Conservation (phyloP, 2,888 invertebrate genomes). For the Coecobrya sp. region DNA sequence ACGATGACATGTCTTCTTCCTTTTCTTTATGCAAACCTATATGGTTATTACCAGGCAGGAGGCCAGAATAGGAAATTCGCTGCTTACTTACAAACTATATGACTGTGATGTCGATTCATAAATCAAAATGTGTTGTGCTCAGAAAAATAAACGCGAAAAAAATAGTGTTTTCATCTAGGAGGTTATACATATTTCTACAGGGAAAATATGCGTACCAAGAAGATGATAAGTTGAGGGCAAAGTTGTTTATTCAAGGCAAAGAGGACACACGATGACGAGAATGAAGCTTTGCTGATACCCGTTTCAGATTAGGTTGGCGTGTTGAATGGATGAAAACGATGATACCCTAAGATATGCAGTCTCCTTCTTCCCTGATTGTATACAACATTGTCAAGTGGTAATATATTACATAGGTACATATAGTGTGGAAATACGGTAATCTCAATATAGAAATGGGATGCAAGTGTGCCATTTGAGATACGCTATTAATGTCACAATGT, state of each 20-base stretch:
- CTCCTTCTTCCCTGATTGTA: neutral
- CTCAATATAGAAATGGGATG: constrained; percentile 24
- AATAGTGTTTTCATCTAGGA: neutral
- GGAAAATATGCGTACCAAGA: neutral
- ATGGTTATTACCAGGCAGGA: neutral
- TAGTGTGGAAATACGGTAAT: neutral
- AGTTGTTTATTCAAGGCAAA: constrained; percentile 45
- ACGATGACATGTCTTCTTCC: neutral
- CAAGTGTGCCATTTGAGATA: constrained; percentile 35
- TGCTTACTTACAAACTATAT: neutral
- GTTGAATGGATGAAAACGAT: constrained; percentile 25
- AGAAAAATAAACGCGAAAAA: constrained; percentile 13
- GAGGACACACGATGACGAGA: neutral
- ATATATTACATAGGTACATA: neutral
- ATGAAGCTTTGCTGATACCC: neutral
- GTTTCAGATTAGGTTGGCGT: neutral
- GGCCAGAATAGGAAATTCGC: neutral
- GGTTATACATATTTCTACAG: neutral
- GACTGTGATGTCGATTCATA: neutral
- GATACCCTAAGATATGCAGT: constrained; percentile 11
- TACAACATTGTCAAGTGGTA: neutral
- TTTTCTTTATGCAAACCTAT: neutral
- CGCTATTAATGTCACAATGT: constrained; percentile 7
- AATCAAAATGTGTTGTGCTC: constrained; percentile 41
- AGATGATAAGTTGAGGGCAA: neutral